Evolutionary conservation across 2,113 vertebrate species (phyloP), one percentile per base, ranked within the genome.

Genomic region (Lepisosteus oculatus): DNA sequence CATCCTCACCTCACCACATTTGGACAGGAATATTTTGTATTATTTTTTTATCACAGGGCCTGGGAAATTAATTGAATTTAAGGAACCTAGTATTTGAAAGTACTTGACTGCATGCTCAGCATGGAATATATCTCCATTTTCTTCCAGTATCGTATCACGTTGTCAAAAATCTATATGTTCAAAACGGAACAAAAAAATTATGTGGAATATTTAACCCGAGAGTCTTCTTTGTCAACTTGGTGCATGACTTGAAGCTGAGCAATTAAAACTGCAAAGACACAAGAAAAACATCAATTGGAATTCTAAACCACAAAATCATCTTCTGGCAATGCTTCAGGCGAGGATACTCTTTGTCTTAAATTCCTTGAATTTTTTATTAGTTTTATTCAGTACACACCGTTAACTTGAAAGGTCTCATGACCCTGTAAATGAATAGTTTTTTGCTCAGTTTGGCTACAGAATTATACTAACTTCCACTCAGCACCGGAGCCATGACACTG

Each of bases 321-420:
- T 55, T 12, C 51, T 9, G 14, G 44, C 29, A 47, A 15, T 72
- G 64, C 44, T 59, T 55, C 41, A 54, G 63, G 54, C 42, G 42
- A 59, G 66, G 64, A 55, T 65, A 51, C 71, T 42, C 55, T 72
- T 43, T 67, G 64, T 41, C 55, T 59, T 67, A 72, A 72, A 64
- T 65, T 65, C 44, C 47, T 43, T 67, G 64, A 72, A 72, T 72
- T 44, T 72, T 72, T 72, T 68, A 68, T 68, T 65, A 42, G 55
- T 59, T 61, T 56, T 61, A 15, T 55, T 57, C 57, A 62, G 56
- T 15, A 61, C 65, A 57, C 14, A 68, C 12, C 17, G 65, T 54
- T 61, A 47, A 70, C 12, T 43, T 29, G 65, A 41, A 47, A 11
- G 43, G 11, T 55, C 67, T 67, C 15, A 66, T 17, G n/a, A 47